Base-by-base conservation (phyloP, 2,888 invertebrate species). In the Drosophila melanosoma region DNA sequence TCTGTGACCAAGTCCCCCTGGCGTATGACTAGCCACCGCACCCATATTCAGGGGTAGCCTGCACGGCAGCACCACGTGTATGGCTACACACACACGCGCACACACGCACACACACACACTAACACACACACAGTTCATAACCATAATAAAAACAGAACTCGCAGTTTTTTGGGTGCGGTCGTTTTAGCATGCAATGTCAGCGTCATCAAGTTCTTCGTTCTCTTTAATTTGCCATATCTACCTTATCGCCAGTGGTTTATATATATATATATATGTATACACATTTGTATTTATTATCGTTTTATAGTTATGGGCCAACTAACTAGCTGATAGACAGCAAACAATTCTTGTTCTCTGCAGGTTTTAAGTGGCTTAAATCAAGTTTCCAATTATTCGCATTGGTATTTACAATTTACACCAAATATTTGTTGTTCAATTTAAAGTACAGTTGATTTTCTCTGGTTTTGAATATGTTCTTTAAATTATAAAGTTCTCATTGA, bases 1-100 rank as follows among this genome's bases (percentile, higher is more conserved):
- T 64, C 59, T 40, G 33, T 58, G 52, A 42, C 56, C 52, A 60
- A 57, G 57, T 67, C 65, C 62, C 77, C 76, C 70, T 60, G 59
- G 33, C 68, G 32, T 20, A 15, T 26, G 60, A 23, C 58, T 59
- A 11, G 35, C 29, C 53, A 54, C 83, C 81, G 59, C 81, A 60
- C 81, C 81, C 77, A 83, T 23, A 23, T 38, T 59, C 17, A 51
- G 52, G 65, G 65, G 74, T 66, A 54, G 60, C 62, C 45, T 54
- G 69, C 73, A 68, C 64, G 67, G 72, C 62, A 76, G 69, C 58
- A 32, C 23, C 78, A 74, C 79, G 69, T 82, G 68, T 75, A 75
- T 79, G 69, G 61, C n/a, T 61, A 59, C 32, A 63, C 54, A 40
- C 45, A 15, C 23, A 23, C 33, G 33, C 33, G 29, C 52, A 15